Evolutionary conservation across 2,797 vertebrate genomes (phyloP).

Genomic region (Spinus olivaceus): DNA sequence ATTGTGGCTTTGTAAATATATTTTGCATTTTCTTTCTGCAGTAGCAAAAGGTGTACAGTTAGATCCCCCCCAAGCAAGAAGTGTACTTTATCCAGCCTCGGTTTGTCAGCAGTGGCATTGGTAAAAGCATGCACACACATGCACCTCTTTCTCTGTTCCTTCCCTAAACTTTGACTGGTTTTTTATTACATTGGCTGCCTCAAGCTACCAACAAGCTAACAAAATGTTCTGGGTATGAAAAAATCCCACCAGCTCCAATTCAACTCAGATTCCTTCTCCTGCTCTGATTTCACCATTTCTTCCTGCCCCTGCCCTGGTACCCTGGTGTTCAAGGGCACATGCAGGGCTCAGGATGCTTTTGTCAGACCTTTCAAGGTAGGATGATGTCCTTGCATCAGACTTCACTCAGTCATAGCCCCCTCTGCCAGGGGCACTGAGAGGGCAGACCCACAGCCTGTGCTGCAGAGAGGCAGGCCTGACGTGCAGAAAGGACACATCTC

Average conservation of each 20-base stretch:
- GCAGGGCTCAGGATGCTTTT: background rate
- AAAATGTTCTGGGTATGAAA: background rate
- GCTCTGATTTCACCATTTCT: background rate
- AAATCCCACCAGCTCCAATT: background rate
- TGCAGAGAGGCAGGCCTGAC: background rate
- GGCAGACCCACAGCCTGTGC: background rate
- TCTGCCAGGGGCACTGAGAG: background rate
- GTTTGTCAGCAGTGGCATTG: background rate
- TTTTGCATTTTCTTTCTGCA: conserved; percentile 1
- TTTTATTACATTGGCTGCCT: conserved; percentile 24
- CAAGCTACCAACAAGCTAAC: background rate
- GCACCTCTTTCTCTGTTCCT: background rate
- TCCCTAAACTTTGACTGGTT: background rate
- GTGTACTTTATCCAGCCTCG: background rate
- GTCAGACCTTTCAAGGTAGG: background rate
- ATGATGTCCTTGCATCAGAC: background rate
- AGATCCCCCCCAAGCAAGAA: conserved; percentile 2
- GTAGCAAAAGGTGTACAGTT: background rate
- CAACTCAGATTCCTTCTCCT: background rate
- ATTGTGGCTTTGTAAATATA: conserved; percentile 28
- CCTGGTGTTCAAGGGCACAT: background rate
- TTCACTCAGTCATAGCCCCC: rapidly evolving
- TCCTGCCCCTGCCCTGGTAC: rapidly evolving
- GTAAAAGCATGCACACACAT: background rate
- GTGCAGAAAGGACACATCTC: background rate